Percentiles rank a stretch among this genome's conserved stretches.
Evolutionary conservation across 1,140 invertebrate genomes (phyloP).

Genomic region (Drosophila pandora): DNA sequence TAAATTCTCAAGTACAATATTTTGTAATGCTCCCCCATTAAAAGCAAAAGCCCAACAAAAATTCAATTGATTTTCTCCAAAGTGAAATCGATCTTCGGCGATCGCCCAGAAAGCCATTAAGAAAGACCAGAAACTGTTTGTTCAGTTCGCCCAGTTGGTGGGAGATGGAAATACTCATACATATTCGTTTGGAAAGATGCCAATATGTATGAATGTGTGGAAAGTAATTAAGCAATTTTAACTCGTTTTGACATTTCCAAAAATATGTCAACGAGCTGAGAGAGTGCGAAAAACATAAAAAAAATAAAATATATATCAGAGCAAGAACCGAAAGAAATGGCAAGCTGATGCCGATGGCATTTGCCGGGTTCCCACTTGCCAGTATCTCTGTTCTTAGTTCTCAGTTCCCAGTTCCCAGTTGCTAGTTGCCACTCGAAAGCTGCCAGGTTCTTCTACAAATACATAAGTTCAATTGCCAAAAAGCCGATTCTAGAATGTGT

Average conservation of each 20-base stretch:
- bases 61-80: constrained; percentile 36
- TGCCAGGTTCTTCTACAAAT: constrained; percentile 36
- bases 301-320: constrained; percentile 13
- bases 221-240: constrained; percentile 79
- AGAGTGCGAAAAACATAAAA: constrained; percentile 59
- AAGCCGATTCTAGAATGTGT: constrained; percentile 53
- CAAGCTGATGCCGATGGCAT: constrained; percentile 67
- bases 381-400: constrained; percentile 10
- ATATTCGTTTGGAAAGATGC: constrained; percentile 46
- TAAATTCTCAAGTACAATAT: too few species aligned
- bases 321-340: constrained; percentile 36
- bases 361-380: constrained; percentile 42
- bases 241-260: constrained; percentile 78
- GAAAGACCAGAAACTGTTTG: constrained; percentile 41
- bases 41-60: constrained; percentile 2
- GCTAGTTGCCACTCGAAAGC: constrained; percentile 7
- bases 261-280: constrained; percentile 72
- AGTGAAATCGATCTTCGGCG: constrained; percentile 49
- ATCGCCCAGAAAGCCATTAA: constrained; percentile 35
- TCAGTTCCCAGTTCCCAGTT: constrained; percentile 9
- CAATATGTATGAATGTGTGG: constrained; percentile 47
- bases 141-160: constrained; percentile 16
- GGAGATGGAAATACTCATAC: constrained; percentile 6
- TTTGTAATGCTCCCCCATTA: background rate
- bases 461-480: constrained; percentile 56